Evolutionary conservation across 2,797 vertebrate genomes (phyloP), one percentile per base, ranked within the genome.

Genomic region (Macropus fuliginosus): DNA sequence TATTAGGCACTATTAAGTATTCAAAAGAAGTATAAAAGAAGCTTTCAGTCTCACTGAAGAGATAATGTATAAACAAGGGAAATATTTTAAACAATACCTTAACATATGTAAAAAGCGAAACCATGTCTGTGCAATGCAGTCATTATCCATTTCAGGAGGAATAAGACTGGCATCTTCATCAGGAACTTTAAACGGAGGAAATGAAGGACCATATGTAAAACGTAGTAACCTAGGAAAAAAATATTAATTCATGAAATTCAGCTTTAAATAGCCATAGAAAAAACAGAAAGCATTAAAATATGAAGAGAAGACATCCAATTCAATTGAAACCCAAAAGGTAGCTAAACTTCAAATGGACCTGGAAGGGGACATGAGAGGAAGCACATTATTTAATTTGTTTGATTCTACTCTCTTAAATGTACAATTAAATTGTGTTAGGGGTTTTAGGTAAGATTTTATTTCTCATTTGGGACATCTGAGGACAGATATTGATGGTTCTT

Each of bases 51-150:
- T 93, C 50, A 93, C 21, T 56, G 6, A 28, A 31, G 87, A 81
- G 93, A 93, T 34, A 96, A 18, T 89, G 92, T 31, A 90, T n/a
- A 81, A 57, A 24, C 31, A 92, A 56, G 40, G 29, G 40, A n/a
- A 91, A 94, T 50, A 91, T 56, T 50, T 6, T 95, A 94, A 93
- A 93, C 54, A 97, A 89, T 98, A 99, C 99, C 99, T 99, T 98
- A 99, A 99, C 99, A 99, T 99, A 98, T 99, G 99, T 96, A 99
- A 98, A 98, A 99, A 99, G 93, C 99, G 99, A 98, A 99, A 99
- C 99, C 99, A 99, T 4, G 99, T 99, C 97, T 99, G 99, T 91
- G 99, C 98, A 96, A 99, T 96, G 16, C 99, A 99, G 95, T 99
- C 99, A 5, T 99, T 99, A 96, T 99, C 99, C 99, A 99, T 99